Conservation (phyloP, 2,113 vertebrate species). For the Cettia cetti region DNA sequence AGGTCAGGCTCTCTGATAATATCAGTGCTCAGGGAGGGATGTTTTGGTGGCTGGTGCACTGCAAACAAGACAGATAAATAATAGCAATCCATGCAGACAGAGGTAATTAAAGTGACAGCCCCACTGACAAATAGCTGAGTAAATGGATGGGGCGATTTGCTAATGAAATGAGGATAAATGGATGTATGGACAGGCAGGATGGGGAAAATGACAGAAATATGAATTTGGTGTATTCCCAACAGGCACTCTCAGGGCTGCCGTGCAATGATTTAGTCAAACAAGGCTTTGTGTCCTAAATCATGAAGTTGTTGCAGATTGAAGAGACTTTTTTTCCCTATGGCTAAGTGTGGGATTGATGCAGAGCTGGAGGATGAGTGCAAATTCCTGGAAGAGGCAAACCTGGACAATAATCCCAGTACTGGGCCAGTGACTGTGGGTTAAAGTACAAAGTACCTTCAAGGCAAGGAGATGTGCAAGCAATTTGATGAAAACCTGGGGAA, state of each 20-base stretch:
- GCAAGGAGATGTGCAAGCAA: background rate
- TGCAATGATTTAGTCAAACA: background rate
- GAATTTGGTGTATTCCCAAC: background rate
- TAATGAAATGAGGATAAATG: background rate
- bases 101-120: constrained; percentile 29
- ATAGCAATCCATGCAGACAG: background rate
- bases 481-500: background rate
- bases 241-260: background rate
- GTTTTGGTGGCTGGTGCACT: background rate
- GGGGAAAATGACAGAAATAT: background rate
- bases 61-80: constrained; percentile 37
- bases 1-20: background rate
- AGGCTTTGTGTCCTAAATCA: background rate
- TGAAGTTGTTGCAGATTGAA: background rate
- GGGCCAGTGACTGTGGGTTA: background rate
- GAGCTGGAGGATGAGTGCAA: background rate
- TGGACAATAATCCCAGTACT: background rate
- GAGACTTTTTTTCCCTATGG: background rate
- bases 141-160: background rate
- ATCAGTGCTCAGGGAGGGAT: background rate
- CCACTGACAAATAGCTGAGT: constrained; percentile 15
- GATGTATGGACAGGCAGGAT: background rate
- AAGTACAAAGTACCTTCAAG: background rate
- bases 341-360: background rate
- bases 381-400: background rate